A percentile compares a stretch with the other conserved stretches of the same genome.
phyloP scores from a whole-genome alignment of 2,888 invertebrate species.

The Oxyscelio sp. region DNA sequence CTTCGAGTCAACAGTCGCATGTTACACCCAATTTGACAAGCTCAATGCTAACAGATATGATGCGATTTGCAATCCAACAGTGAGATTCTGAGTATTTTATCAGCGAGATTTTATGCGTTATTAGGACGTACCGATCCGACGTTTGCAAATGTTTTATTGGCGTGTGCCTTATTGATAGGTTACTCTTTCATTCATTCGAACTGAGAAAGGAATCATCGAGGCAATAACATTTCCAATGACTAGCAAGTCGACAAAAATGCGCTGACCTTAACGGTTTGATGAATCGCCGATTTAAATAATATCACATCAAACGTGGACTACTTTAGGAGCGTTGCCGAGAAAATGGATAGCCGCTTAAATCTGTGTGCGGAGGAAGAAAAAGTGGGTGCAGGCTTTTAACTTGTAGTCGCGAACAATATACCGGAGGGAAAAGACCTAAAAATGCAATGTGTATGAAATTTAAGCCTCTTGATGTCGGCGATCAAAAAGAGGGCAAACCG shows the following conservation, averaged over 20 bases:
- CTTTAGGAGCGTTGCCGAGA: conserved; percentile 27
- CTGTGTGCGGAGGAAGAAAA: conserved; percentile 36
- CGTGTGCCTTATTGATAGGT: conserved; percentile 15
- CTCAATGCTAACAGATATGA: conserved; percentile 83
- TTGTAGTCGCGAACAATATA: conserved; percentile 56
- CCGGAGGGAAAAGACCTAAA: conserved; percentile 43
- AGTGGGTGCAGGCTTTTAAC: conserved; percentile 50
- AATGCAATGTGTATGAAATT: conserved; percentile 83
- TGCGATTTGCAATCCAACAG: conserved; percentile 82
- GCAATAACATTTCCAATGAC: background rate
- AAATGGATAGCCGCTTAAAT: conserved; percentile 47
- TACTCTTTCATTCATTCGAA: background rate
- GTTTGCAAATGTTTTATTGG: conserved; percentile 34
- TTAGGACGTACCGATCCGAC: conserved; percentile 41
- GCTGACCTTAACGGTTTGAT: conserved; percentile 8
- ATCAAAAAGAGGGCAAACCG: conserved; percentile 59
- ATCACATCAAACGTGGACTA: conserved; percentile 42
- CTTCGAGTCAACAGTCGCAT: conserved; percentile 86
- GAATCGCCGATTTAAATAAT: conserved; percentile 32
- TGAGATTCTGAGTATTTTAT: conserved; percentile 69
- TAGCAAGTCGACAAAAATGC: conserved; percentile 1
- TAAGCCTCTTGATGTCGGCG: conserved; percentile 77
- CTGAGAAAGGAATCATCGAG: background rate
- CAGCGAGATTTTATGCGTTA: conserved; percentile 58
- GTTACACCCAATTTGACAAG: conserved; percentile 88